Conservation (phyloP, 2,797 vertebrate genomes). For the Mormyrops attenuatus region DNA sequence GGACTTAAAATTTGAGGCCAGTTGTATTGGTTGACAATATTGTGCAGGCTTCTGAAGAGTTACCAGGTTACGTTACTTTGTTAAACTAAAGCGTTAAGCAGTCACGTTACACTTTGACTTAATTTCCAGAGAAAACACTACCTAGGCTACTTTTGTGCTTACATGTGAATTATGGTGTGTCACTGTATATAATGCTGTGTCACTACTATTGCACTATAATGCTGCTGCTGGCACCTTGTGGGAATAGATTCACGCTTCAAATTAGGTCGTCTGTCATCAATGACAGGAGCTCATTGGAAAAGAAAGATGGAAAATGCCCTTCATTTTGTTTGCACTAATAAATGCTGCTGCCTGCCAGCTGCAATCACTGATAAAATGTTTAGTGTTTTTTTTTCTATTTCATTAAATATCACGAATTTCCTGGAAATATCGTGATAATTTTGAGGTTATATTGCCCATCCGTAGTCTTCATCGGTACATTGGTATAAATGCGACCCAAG, state of each 20-base stretch:
- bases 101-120: neutral
- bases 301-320: neutral
- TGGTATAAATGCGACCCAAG: neutral
- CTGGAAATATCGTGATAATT: neutral
- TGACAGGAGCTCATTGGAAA: neutral
- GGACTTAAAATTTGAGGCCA: neutral
- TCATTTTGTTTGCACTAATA: neutral
- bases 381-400: neutral
- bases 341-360: neutral
- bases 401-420: neutral
- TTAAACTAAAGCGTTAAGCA: neutral
- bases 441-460: neutral
- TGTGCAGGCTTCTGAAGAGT: neutral
- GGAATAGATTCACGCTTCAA: neutral
- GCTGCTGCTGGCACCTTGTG: neutral
- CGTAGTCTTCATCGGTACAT: neutral
- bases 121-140: neutral
- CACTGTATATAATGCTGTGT: no score
- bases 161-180: neutral
- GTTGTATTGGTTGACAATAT: neutral
- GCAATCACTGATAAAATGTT: neutral
- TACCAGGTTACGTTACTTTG: neutral
- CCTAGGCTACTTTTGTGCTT: neutral
- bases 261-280: neutral
- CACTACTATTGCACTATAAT: neutral